These are phyloP conservation scores for Trichacis sp. DNA, from an alignment of 2,888 invertebrate genomes.

Conservation along the genomic window DNA sequence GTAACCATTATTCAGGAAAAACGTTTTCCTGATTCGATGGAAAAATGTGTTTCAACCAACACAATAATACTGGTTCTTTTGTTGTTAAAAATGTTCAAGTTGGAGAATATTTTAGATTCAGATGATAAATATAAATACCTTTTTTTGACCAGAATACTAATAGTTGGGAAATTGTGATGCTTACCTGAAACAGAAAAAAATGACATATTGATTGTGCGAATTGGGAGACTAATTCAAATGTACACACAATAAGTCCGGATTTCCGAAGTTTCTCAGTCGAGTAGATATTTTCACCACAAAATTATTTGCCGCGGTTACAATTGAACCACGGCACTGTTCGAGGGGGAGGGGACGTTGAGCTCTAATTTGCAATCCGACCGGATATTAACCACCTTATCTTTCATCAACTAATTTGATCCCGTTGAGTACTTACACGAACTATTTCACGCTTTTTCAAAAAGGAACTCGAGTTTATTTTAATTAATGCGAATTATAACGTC, in stretches of 20 bases:
- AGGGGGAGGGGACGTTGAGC: not conserved
- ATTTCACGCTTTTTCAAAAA: not conserved
- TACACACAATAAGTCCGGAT: slow-evolving; percentile 27
- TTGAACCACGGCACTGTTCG: slow-evolving; percentile 18
- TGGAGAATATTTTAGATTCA: too few relatives aligned
- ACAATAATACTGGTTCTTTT: too few relatives aligned
- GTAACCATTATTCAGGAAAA: too few relatives aligned
- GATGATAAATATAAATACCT: too few relatives aligned
- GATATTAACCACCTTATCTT: slow-evolving; percentile 30
- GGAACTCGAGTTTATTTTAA: not conserved
- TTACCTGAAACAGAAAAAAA: slow-evolving; percentile 31
- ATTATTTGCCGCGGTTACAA: slow-evolving; percentile 35
- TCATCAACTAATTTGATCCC: slow-evolving; percentile 31
- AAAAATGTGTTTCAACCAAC: too few relatives aligned
- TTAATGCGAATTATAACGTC: too few relatives aligned
- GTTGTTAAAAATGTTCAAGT: too few relatives aligned
- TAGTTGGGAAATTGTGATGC: slow-evolving; percentile 21
- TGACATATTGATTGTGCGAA: not conserved
- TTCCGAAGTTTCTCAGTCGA: slow-evolving; percentile 14
- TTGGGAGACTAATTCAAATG: slow-evolving; percentile 24
- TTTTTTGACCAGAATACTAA: too few relatives aligned
- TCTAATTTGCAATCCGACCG: slow-evolving; percentile 34
- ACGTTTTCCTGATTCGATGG: too few relatives aligned
- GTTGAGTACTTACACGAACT: slow-evolving; percentile 15
- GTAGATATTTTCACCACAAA: slow-evolving; percentile 6